A percentile compares a stretch with the other conserved stretches of the same genome.
These are phyloP conservation scores for Urocyon cinereoargenteus DNA, from an alignment of 2,797 vertebrate genomes.

Conservation along the genomic window DNA sequence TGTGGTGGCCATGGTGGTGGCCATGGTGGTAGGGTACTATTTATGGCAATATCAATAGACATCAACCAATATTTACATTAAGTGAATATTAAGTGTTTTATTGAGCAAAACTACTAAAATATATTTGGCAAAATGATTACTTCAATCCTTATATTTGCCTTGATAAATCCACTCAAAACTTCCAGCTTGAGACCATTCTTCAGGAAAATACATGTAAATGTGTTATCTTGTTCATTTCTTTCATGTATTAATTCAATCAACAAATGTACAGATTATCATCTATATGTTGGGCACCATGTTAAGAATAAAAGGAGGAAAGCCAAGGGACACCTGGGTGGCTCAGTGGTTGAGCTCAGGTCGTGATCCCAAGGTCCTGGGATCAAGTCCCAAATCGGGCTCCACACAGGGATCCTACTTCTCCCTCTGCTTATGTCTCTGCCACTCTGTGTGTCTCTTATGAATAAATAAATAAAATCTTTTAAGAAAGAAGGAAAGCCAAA, in stretches of 20 bases:
- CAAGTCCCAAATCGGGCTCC: too few relatives aligned
- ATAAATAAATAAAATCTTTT: too few relatives aligned
- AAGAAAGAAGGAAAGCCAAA: not conserved
- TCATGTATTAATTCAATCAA: not conserved
- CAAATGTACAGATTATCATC: not conserved
- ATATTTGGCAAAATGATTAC: not conserved
- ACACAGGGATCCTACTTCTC: too few relatives aligned
- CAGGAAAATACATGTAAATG: not conserved
- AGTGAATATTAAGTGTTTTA: not conserved
- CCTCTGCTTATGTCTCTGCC: too few relatives aligned
- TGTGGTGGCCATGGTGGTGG: not conserved
- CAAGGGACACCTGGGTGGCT: not conserved
- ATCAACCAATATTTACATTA: not conserved
- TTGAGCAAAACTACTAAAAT: conserved; percentile 26
- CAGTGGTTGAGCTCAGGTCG: too few relatives aligned
- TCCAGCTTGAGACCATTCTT: not conserved
- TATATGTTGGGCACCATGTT: not conserved
- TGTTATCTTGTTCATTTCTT: not conserved
- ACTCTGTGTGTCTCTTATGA: too few relatives aligned
- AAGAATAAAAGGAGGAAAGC: not conserved
- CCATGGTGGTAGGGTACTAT: not conserved
- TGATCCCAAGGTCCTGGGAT: too few relatives aligned
- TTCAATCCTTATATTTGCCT: not conserved
- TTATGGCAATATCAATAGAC: not conserved
- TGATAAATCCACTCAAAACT: not conserved